Evolutionary conservation across 2,888 invertebrate species (phyloP).

Genomic region (Mayetiola destructor): DNA sequence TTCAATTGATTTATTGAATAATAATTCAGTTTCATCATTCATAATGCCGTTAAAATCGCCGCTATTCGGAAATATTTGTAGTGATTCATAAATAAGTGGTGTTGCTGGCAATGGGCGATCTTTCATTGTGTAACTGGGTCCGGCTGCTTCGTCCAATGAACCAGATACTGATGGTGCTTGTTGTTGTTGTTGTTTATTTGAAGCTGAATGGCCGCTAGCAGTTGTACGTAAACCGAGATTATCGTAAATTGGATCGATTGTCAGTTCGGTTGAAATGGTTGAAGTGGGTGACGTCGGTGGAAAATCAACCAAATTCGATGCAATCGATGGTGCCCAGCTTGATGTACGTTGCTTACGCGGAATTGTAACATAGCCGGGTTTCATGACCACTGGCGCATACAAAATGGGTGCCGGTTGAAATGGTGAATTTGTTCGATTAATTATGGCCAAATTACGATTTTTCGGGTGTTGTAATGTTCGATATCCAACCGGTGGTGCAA

Average conservation of each 20-base stretch:
- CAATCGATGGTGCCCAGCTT: constrained; percentile 60
- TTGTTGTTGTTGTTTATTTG: constrained; percentile 48
- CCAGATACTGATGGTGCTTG: constrained; percentile 24
- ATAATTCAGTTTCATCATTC: constrained; percentile 1
- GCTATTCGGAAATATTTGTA: constrained; percentile 17
- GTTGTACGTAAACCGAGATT: constrained; percentile 73
- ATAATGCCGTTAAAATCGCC: constrained; percentile 21
- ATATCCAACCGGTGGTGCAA: constrained; percentile 42
- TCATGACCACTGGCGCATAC: constrained; percentile 41
- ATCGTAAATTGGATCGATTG: constrained; percentile 69
- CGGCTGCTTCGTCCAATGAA: not conserved
- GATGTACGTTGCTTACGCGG: constrained; percentile 69
- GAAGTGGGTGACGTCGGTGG: constrained; percentile 30
- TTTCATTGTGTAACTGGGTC: constrained; percentile 41
- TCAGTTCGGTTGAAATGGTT: constrained; percentile 28
- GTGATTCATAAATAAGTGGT: constrained; percentile 36
- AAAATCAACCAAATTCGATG: constrained; percentile 37
- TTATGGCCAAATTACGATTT: constrained; percentile 32
- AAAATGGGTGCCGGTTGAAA: constrained; percentile 55
- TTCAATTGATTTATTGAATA: constrained; percentile 26
- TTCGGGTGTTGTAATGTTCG: constrained; percentile 66
- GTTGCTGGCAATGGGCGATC: constrained; percentile 51
- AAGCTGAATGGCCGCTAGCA: constrained; percentile 68
- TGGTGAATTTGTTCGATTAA: constrained; percentile 52
- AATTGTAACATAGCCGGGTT: constrained; percentile 75